These are phyloP conservation scores for Dunckerocampus dactyliophorus DNA, from an alignment of 2,113 vertebrate species.

Conservation along the genomic window DNA sequence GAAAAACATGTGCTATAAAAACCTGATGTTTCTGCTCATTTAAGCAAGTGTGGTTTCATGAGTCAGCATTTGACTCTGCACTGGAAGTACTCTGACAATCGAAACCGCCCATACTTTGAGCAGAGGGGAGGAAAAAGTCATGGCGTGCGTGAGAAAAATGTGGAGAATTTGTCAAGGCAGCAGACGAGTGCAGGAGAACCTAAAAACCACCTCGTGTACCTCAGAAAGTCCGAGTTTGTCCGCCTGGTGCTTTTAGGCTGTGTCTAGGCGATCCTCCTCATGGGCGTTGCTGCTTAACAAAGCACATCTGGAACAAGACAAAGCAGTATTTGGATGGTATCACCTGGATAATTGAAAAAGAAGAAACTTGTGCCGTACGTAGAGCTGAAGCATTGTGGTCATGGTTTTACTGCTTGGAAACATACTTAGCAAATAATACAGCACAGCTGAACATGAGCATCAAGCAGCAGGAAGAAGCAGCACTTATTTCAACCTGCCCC, in stretches of 20 bases:
- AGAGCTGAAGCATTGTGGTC: conserved; percentile 8
- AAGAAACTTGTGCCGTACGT: conserved; percentile 12
- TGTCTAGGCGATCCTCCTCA: conserved; percentile 22
- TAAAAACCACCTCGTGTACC: conserved; percentile 45
- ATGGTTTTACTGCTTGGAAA: too few relatives aligned
- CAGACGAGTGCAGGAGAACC: conserved; percentile 38
- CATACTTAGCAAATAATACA: too few relatives aligned
- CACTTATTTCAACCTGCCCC: too few relatives aligned
- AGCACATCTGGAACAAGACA: conserved; percentile 60
- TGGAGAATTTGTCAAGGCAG: conserved; percentile 35
- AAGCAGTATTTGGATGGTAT: background rate
- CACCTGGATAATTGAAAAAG: conserved; percentile 25
- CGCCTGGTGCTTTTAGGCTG: conserved; percentile 59
- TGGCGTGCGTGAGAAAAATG: conserved; percentile 19
- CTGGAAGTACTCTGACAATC: conserved; percentile 46
- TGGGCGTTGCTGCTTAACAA: conserved; percentile 18
- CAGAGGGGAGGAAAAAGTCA: conserved; percentile 25
- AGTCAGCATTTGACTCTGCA: conserved; percentile 29
- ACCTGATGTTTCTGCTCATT: conserved; percentile 6
- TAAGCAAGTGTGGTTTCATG: conserved; percentile 38
- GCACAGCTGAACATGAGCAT: too few relatives aligned
- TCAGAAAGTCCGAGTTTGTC: conserved; percentile 54
- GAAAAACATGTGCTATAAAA: background rate
- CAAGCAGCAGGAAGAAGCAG: too few relatives aligned
- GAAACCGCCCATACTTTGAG: conserved; percentile 21